A percentile compares a stretch with the other conserved stretches of the same genome.
Evolutionary conservation across 2,888 invertebrate species (phyloP).

Genomic region (Tetranychus piercei): DNA sequence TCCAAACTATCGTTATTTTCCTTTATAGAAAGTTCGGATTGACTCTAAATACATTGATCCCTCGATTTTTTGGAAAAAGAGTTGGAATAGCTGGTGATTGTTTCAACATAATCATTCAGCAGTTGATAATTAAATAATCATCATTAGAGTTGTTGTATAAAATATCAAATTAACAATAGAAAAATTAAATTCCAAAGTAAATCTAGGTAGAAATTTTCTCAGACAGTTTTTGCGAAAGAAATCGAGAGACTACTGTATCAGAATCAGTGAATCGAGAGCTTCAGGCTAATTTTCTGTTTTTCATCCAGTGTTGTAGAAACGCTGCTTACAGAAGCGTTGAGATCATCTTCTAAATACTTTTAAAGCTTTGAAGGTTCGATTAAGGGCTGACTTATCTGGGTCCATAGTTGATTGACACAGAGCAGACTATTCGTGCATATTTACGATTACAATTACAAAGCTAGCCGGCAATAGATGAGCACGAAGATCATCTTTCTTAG

Average conservation of each 20-base stretch:
- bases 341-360: constrained; percentile 86
- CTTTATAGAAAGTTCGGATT: constrained; percentile 42
- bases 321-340: constrained; percentile 42
- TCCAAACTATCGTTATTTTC: constrained; percentile 76
- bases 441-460: constrained; percentile 35
- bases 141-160: too few relatives aligned
- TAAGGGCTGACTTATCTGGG: constrained; percentile 77
- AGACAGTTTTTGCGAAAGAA: too few relatives aligned
- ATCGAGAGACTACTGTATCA: neutral
- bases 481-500: constrained; percentile 37
- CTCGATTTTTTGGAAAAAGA: too few relatives aligned
- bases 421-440: constrained; percentile 46
- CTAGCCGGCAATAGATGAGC: too few relatives aligned
- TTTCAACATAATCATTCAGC: too few relatives aligned
- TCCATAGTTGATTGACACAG: constrained; percentile 81
- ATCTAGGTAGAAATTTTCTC: too few relatives aligned
- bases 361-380: constrained; percentile 40
- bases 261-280: neutral
- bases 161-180: too few relatives aligned
- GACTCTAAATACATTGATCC: neutral
- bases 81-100: too few relatives aligned
- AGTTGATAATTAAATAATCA: too few relatives aligned
- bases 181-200: too few relatives aligned
- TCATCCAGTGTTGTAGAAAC: constrained; percentile 32
- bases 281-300: constrained; percentile 30